phyloP scores from a whole-genome alignment of 2,797 vertebrate species.

The Benthosema pterotum region DNA sequence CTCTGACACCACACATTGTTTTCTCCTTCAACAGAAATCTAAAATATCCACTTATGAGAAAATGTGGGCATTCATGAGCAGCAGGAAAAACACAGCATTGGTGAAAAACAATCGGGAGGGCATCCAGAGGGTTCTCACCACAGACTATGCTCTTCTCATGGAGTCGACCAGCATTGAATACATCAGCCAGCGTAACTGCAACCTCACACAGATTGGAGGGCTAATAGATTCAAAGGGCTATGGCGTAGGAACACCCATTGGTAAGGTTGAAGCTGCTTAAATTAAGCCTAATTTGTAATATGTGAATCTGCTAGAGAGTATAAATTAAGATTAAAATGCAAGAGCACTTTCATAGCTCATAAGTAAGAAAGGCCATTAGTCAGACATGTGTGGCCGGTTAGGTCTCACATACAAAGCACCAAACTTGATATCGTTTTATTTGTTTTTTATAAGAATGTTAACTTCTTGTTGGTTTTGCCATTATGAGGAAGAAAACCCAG shows the following conservation, averaged over 20 bases:
- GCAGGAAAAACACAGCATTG: slow-evolving; percentile 92
- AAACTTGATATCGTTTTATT: too few species aligned
- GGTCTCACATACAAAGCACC: too few species aligned
- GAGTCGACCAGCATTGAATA: slow-evolving; percentile 99
- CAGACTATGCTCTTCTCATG: slow-evolving; percentile 96
- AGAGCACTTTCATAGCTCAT: too few species aligned
- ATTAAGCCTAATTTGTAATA: too few species aligned
- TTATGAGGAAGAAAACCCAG: too few species aligned
- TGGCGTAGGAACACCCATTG: slow-evolving; percentile 96
- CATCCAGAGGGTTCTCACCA: slow-evolving; percentile 94
- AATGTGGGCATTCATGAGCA: slow-evolving; percentile 99
- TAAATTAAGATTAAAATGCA: too few species aligned
- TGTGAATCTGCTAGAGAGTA: too few species aligned
- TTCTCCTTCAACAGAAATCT: slow-evolving; percentile 88
- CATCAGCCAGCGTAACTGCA: slow-evolving; percentile 97
- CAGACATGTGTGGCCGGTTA: too few species aligned
- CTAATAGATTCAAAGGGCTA: slow-evolving; percentile 98
- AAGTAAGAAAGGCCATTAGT: too few species aligned
- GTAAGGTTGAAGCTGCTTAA: slow-evolving; percentile 72
- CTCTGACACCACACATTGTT: slow-evolving; percentile 2
- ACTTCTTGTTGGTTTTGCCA: too few species aligned
- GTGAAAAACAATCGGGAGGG: slow-evolving; percentile 95
- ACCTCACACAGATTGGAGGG: slow-evolving; percentile 97
- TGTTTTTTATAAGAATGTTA: too few species aligned
- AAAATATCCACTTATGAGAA: slow-evolving; percentile 98